Evolutionary conservation across 2,888 invertebrate genomes (phyloP).

Genomic region (Xestia rhomboidea): DNA sequence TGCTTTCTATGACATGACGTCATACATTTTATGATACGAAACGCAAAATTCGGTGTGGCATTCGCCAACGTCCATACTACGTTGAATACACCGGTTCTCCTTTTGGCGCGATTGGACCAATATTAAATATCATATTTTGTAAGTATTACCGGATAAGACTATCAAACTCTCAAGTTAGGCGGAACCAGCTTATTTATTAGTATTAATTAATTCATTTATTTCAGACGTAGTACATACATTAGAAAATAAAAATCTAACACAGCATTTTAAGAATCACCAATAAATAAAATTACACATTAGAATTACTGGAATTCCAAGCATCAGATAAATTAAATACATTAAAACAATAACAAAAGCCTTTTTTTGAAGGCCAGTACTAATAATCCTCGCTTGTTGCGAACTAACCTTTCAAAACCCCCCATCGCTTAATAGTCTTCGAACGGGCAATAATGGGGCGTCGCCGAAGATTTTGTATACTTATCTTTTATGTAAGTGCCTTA

Average conservation of each 20-base stretch:
- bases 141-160: neutral
- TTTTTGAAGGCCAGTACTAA: neutral
- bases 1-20: too few relatives aligned
- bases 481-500: neutral
- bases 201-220: too few relatives aligned
- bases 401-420: too few relatives aligned
- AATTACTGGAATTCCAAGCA: too few relatives aligned
- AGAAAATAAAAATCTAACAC: too few relatives aligned
- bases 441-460: neutral
- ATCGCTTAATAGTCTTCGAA: neutral
- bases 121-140: neutral
- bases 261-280: too few relatives aligned
- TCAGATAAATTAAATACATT: too few relatives aligned
- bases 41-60: neutral
- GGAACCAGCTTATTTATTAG: neutral
- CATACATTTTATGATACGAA: too few relatives aligned
- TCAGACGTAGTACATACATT: too few relatives aligned
- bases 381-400: too few relatives aligned
- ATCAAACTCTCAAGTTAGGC: neutral
- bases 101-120: neutral
- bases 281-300: too few relatives aligned
- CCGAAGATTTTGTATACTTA: neutral
- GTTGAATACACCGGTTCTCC: slow-evolving; percentile 87
- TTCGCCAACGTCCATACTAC: slow-evolving; percentile 83
- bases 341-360: too few relatives aligned